Conservation (phyloP, 2,888 invertebrate genomes). For the Tyria jacobaeae region DNA sequence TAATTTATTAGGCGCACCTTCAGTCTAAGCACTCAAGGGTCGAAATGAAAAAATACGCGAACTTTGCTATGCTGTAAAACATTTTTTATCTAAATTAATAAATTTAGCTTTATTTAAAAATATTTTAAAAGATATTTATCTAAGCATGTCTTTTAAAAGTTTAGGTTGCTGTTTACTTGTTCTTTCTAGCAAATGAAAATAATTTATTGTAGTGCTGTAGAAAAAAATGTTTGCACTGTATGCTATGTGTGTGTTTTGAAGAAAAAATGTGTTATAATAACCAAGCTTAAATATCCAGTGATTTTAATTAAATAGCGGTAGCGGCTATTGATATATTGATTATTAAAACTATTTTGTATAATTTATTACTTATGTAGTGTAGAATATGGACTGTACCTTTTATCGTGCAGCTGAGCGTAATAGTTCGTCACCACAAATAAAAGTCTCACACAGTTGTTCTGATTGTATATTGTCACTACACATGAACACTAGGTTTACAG, state of each 20-base stretch:
- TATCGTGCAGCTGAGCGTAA: too few species aligned
- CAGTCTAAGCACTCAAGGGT: constrained; percentile 46
- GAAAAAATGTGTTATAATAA: too few species aligned
- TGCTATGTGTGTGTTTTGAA: background rate
- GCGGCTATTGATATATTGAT: background rate
- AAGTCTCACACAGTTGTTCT: too few species aligned
- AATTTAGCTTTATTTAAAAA: constrained; percentile 6
- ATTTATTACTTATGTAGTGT: too few species aligned
- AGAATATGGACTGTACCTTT: too few species aligned
- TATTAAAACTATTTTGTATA: too few species aligned
- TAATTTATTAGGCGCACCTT: constrained; percentile 49
- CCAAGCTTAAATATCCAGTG: background rate
- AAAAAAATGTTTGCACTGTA: background rate
- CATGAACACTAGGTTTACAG: too few species aligned
- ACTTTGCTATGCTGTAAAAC: constrained; percentile 28
- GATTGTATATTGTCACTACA: too few species aligned
- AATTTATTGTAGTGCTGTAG: background rate
- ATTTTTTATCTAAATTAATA: constrained; percentile 34
- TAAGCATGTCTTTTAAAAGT: background rate
- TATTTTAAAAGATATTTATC: constrained; percentile 1
- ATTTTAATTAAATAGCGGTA: too few species aligned
- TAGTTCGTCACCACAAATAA: too few species aligned
- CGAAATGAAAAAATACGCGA: constrained; percentile 45
- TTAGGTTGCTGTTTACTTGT: background rate
- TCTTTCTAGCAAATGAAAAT: background rate